Conservation (phyloP, 2,888 invertebrate species). For the Drosophila cognata region DNA sequence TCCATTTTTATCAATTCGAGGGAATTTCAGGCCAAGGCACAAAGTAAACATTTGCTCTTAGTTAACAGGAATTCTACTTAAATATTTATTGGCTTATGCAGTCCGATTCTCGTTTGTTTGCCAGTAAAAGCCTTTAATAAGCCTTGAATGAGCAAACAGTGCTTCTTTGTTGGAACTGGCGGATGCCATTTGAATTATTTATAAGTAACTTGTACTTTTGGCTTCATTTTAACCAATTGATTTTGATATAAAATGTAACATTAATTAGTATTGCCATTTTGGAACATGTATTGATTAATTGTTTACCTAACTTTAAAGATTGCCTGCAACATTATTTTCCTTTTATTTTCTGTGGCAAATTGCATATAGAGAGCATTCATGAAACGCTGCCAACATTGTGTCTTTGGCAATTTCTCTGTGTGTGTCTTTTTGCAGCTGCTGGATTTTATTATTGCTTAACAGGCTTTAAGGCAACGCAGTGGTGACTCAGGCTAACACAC, state of each 20-base stretch:
- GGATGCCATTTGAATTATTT: slow-evolving; percentile 5
- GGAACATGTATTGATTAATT: neutral
- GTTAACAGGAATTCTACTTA: neutral
- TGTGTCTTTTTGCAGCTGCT: slow-evolving; percentile 21
- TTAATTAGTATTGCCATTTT: neutral
- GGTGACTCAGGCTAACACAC: slow-evolving; percentile 6
- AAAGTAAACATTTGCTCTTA: neutral
- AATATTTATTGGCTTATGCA: neutral
- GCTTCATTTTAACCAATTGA: neutral
- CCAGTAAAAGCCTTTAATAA: neutral
- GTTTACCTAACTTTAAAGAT: neutral
- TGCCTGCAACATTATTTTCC: neutral
- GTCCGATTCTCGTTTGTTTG: neutral
- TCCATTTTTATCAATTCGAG: neutral
- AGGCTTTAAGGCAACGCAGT: slow-evolving; percentile 51
- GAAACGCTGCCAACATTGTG: neutral
- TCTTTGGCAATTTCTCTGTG: slow-evolving; percentile 3
- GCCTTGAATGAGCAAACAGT: neutral
- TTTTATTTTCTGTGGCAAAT: neutral
- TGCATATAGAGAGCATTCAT: slow-evolving; percentile 18
- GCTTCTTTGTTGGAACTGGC: neutral
- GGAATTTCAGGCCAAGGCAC: neutral
- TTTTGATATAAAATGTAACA: neutral
- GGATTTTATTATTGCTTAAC: slow-evolving; percentile 54
- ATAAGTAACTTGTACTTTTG: neutral